Conservation (phyloP, 2,113 vertebrate species). For the Pterocles burchelli region DNA sequence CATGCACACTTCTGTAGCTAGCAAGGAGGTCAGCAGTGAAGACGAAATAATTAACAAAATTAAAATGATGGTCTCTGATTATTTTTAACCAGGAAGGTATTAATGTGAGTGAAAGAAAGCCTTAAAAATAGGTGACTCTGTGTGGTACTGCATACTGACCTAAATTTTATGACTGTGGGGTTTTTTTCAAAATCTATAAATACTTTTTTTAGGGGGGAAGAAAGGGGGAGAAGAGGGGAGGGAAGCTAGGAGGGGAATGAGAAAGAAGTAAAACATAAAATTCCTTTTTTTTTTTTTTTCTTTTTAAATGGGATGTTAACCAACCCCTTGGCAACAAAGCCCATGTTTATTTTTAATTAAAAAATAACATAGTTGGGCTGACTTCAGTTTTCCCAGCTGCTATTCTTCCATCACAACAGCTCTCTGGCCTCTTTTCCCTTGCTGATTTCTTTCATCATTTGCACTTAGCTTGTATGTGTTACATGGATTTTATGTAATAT, state of each 20-base stretch:
- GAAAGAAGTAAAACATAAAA: conserved; percentile 44
- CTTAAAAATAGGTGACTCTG: background rate
- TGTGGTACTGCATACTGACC: background rate
- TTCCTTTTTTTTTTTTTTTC: background rate
- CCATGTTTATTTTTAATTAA: conserved; percentile 78
- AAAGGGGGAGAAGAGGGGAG: background rate
- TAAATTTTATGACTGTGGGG: background rate
- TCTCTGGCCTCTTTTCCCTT: conserved; percentile 54
- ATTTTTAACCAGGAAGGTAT: background rate
- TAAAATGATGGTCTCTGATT: background rate
- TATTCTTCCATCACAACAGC: conserved; percentile 54
- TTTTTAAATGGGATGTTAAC: conserved; percentile 62
- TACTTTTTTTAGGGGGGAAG: background rate
- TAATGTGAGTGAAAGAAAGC: background rate
- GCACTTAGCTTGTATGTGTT: conserved; percentile 34
- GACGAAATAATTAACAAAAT: background rate
- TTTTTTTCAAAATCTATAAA: conserved; percentile 51
- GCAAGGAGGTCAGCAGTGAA: background rate
- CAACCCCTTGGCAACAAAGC: conserved; percentile 71
- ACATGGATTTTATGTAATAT: conserved; percentile 43
- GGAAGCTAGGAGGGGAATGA: conserved; percentile 10
- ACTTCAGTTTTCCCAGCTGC: conserved; percentile 69
- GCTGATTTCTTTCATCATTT: conserved; percentile 68
- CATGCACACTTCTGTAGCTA: background rate
- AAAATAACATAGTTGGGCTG: conserved; percentile 72